Evolutionary conservation across 1,140 invertebrate species (phyloP), one percentile per base, ranked within the genome.

Genomic region (Brachionus rubens): DNA sequence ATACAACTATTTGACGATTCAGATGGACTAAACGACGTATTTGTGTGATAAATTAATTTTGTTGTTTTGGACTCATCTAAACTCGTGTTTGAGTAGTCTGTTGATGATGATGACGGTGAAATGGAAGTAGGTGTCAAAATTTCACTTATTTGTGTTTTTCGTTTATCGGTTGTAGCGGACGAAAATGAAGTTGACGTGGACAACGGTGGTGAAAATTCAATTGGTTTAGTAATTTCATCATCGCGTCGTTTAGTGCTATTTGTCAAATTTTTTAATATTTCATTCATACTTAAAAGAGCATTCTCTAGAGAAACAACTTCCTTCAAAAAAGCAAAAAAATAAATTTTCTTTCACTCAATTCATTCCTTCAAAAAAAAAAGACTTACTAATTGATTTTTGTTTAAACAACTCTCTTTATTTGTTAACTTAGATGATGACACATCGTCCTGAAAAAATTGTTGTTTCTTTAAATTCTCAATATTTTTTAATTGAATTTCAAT

Each of bases 211-310:
- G 59, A 65, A 24, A 65, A 12, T 26, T 65, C 36, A 26, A 30
- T 65, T 43, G 24, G 10, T 9, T 41, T 43, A 12, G 16, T 43
- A 43, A 30, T n/a, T 12, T 43, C 19, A 43, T 65, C 59, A 7
- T 43, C 59, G 1, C 19, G 19, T 43, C 43, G 41, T 14, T 43
- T 65, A 14, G 59, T 14, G 16, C 26, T 65, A 14, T 43, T 7
- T 6, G 59, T 65, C 40, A 65, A 65, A 46, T 65, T 65, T 41
- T 36, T 65, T 24, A 65, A 43, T 24, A 65, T 65, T 65, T 65
- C 59, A 65, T 65, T 65, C 59, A 65, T 65, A 65, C 59, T 65
- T 5, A 65, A 1, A 36, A 65, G 24, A 3, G 59, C 59, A 43
- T 65, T 65, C 43, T 65, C 59, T 5, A 65, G 24, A 30, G 59